Percentiles rank a stretch among this genome's conserved stretches.
Conservation (phyloP, 2,797 vertebrate species). For the Cercopithecus diana region DNA sequence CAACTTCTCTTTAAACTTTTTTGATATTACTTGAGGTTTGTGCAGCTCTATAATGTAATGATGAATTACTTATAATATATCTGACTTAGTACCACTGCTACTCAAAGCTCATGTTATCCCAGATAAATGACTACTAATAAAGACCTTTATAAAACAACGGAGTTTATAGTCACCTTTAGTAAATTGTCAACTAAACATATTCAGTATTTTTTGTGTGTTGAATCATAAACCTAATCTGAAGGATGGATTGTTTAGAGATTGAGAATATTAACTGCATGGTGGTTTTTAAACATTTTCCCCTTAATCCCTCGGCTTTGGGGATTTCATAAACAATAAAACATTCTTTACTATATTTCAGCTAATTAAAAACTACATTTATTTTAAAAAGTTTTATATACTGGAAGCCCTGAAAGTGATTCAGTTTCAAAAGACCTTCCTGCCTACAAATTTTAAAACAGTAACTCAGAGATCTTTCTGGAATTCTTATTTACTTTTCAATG, state of each 20-base stretch:
- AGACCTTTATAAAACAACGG: not conserved
- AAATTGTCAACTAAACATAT: not conserved
- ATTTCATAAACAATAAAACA: slow-evolving; percentile 21
- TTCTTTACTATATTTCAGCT: not conserved
- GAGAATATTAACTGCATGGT: not conserved
- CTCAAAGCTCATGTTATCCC: not conserved
- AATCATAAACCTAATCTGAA: not conserved
- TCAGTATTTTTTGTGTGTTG: not conserved
- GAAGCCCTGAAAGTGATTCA: not conserved
- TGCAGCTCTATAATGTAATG: not conserved
- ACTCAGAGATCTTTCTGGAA: not conserved
- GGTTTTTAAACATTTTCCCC: not conserved
- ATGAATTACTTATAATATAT: not conserved
- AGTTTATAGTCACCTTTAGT: not conserved
- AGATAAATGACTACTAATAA: not conserved
- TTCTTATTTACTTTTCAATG: not conserved
- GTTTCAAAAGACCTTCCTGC: not conserved
- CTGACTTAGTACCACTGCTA: not conserved
- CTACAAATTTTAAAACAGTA: not conserved
- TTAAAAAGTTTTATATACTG: not conserved
- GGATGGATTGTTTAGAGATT: not conserved
- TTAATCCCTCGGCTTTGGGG: not conserved
- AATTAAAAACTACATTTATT: not conserved
- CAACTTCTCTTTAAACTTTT: not conserved
- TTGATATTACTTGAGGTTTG: not conserved